Percentiles rank a stretch among this genome's conserved stretches.
phyloP scores from a whole-genome alignment of 2,888 invertebrate species.

The Ptilodon capucinus region DNA sequence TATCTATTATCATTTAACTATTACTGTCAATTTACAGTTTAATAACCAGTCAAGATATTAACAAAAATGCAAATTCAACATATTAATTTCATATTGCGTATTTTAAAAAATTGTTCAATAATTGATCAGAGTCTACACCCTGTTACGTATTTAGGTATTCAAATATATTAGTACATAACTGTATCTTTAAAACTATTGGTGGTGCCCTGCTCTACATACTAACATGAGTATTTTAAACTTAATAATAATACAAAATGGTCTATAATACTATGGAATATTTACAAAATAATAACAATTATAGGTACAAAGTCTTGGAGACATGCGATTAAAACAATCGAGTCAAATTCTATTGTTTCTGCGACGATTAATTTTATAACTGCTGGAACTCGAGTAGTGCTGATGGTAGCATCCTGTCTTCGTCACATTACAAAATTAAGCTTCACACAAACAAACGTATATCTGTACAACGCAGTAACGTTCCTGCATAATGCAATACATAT shows the following conservation, averaged over 20 bases:
- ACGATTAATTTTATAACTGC: constrained; percentile 15
- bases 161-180: constrained; percentile 15
- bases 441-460: constrained; percentile 36
- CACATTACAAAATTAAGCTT: constrained; percentile 18
- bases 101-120: constrained; percentile 21
- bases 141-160: constrained; percentile 21
- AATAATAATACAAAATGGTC: constrained; percentile 49
- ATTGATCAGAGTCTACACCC: constrained; percentile 20
- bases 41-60: constrained; percentile 7
- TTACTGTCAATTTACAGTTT: constrained; percentile 6
- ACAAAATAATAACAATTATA: constrained; percentile 54
- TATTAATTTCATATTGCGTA: not conserved
- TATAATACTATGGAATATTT: constrained; percentile 64
- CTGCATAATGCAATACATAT: constrained; percentile 43
- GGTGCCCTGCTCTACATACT: constrained; percentile 54
- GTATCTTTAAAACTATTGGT: constrained; percentile 45
- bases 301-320: constrained; percentile 42
- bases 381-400: constrained; percentile 5
- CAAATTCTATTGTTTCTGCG: constrained; percentile 32
- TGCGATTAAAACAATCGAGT: constrained; percentile 26
- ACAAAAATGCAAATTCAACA: not conserved
- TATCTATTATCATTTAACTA: constrained; percentile 34
- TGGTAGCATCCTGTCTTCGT: constrained; percentile 3
- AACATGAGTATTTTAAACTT: constrained; percentile 74
- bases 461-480: constrained; percentile 37